Percentiles rank a stretch among this genome's conserved stretches.
Conservation (phyloP, 2,797 vertebrate species). For the Setipinna tenuifilis region DNA sequence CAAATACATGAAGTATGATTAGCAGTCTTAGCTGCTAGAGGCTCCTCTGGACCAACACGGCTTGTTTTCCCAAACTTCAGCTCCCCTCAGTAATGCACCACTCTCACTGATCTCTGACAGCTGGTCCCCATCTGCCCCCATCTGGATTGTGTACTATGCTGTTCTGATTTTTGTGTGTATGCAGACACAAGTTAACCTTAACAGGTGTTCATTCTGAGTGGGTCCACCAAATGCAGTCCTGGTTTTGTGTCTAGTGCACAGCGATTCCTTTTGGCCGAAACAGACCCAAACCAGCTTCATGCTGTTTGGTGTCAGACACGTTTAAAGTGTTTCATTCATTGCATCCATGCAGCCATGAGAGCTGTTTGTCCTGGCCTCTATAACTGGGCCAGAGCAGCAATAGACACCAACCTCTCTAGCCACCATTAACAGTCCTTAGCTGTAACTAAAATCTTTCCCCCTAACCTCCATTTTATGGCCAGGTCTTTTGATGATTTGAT, state of each 20-base stretch:
- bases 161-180: not conserved
- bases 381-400: not conserved
- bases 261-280: not conserved
- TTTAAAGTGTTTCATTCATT: not conserved
- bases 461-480: not conserved
- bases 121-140: not conserved
- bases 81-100: not conserved
- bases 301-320: not conserved
- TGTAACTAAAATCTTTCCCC: not conserved
- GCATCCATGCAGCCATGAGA: not conserved
- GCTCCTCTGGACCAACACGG: not conserved
- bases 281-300: not conserved
- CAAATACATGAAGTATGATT: no score
- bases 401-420: not conserved
- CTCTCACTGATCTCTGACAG: not conserved
- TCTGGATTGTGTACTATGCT: not conserved
- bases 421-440: not conserved
- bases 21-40: not conserved
- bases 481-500: not conserved
- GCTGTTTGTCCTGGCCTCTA: not conserved
- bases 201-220: not conserved
- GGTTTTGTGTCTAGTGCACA: not conserved
- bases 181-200: constrained; percentile 1
- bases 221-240: not conserved
- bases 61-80: not conserved